phyloP scores from a whole-genome alignment of 2,888 invertebrate genomes.

The Zaprionus obscuricornis region DNA sequence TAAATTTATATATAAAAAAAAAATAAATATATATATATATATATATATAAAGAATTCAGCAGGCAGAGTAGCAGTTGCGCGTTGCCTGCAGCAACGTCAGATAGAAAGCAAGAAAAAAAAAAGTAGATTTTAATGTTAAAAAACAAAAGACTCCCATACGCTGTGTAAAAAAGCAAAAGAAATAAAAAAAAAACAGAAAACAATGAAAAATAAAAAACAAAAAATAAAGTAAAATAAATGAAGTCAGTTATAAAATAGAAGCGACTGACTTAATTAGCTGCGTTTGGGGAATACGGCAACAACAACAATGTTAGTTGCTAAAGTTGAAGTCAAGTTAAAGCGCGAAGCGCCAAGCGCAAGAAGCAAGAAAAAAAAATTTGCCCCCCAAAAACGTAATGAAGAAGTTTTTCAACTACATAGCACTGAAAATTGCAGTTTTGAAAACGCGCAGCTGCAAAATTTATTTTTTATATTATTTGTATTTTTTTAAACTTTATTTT shows the following conservation, averaged over 20 bases:
- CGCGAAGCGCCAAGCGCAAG: no score
- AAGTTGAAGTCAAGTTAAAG: constrained; percentile 32
- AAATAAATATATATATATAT: constrained; percentile 56
- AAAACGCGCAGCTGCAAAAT: constrained; percentile 25
- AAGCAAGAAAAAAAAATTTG: no score
- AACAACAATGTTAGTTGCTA: no score
- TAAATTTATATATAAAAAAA: constrained; percentile 79
- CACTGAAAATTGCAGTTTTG: constrained; percentile 41
- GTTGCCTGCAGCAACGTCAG: constrained; percentile 46
- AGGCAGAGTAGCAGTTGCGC: constrained; percentile 44
- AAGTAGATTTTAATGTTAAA: no score
- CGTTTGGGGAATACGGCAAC: constrained; percentile 2
- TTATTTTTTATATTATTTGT: background rate
- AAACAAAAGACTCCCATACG: constrained; percentile 20
- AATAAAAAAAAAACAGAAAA: constrained; percentile 7
- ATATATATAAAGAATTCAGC: no score
- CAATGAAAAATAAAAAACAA: constrained; percentile 6
- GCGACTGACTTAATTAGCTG: constrained; percentile 61
- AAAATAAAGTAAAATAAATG: constrained; percentile 14
- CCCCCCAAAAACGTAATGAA: constrained; percentile 38
- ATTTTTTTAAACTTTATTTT: constrained; percentile 7
- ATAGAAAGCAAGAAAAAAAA: no score
- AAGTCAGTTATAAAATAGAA: constrained; percentile 54
- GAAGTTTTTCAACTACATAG: constrained; percentile 31
- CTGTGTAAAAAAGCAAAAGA: constrained; percentile 14